These are phyloP conservation scores for Taenioides sp. DNA, from an alignment of 2,797 vertebrate genomes.

Conservation along the genomic window DNA sequence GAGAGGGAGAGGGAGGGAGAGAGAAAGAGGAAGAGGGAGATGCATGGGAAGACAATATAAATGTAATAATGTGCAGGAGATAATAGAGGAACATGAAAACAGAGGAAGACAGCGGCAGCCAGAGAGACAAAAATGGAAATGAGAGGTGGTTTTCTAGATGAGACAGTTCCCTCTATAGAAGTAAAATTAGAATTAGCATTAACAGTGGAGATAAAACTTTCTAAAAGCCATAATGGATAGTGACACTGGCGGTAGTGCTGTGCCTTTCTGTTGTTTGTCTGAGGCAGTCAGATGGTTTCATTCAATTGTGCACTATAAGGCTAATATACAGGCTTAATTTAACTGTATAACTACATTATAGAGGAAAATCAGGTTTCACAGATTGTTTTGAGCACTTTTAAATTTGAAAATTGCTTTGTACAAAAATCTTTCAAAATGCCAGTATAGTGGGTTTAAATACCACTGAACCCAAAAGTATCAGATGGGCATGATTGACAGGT, in stretches of 20 bases:
- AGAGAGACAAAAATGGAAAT: neutral
- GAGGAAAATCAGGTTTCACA: too few species aligned
- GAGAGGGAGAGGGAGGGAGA: neutral
- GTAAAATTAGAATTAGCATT: conserved; percentile 18
- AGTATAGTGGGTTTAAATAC: too few species aligned
- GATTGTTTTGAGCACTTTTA: too few species aligned
- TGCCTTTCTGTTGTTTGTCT: neutral
- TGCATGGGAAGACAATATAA: conserved; percentile 9
- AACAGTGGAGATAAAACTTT: conserved; percentile 11
- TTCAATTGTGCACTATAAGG: too few species aligned
- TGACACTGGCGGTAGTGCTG: neutral
- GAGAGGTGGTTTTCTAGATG: conserved; percentile 4
- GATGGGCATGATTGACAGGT: too few species aligned
- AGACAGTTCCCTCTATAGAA: conserved; percentile 2
- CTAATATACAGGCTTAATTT: too few species aligned
- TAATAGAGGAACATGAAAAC: conserved; percentile 20
- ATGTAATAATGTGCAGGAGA: conserved; percentile 7
- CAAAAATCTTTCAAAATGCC: too few species aligned
- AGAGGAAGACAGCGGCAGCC: neutral
- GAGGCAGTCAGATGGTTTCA: neutral
- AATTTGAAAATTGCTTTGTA: too few species aligned
- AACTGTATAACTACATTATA: too few species aligned
- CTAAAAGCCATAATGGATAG: conserved; percentile 5
- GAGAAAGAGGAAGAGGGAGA: neutral
- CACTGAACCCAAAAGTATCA: too few species aligned